Conservation (phyloP, 2,888 invertebrate species). For the Cecidostiba fungosa region DNA sequence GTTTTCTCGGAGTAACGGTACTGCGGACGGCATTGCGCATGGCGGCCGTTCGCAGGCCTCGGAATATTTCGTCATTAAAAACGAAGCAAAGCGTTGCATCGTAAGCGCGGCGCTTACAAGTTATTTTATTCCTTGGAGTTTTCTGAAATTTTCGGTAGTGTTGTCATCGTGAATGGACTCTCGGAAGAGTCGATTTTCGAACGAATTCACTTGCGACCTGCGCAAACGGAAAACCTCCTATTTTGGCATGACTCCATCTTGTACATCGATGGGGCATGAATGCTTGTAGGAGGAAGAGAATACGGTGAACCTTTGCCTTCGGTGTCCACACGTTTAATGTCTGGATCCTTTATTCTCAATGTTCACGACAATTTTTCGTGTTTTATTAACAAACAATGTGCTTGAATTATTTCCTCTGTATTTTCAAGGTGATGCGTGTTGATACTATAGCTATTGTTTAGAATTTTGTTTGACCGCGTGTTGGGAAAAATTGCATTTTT, state of each 20-base stretch:
- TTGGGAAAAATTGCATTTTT: not conserved
- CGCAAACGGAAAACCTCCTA: constrained; percentile 81
- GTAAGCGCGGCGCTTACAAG: not conserved
- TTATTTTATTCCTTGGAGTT: not conserved
- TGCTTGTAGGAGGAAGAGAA: constrained; percentile 88
- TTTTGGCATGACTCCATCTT: constrained; percentile 89
- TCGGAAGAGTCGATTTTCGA: not conserved
- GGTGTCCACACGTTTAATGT: constrained; percentile 87
- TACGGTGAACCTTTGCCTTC: constrained; percentile 87
- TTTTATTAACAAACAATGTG: not conserved
- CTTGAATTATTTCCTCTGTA: not conserved
- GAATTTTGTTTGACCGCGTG: not conserved
- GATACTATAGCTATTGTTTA: not conserved
- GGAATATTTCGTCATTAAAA: not conserved
- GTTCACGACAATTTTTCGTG: constrained; percentile 81
- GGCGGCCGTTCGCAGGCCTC: not conserved
- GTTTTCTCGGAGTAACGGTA: not conserved
- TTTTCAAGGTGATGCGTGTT: not conserved
- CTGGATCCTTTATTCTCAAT: constrained; percentile 89
- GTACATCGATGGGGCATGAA: constrained; percentile 86
- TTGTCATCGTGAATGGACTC: not conserved
- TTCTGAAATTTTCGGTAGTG: not conserved
- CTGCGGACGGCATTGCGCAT: not conserved
- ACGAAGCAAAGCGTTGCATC: not conserved
- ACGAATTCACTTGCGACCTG: not conserved